phyloP scores from a whole-genome alignment of 2,888 invertebrate species.

The Allophyes oxyacanthae region DNA sequence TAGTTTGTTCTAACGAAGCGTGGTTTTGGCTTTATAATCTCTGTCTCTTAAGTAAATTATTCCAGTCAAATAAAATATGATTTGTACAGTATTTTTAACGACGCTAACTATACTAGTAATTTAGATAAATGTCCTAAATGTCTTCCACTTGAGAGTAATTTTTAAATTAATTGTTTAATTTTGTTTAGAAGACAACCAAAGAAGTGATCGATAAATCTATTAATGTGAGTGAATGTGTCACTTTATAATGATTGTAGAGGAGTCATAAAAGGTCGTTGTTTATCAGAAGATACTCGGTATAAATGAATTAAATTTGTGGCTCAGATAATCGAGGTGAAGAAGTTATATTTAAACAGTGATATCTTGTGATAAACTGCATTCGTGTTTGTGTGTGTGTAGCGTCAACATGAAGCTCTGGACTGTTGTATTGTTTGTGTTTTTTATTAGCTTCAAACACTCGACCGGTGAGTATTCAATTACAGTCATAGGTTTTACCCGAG shows the following conservation, averaged over 20 bases:
- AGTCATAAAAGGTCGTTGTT: constrained; percentile 12
- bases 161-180: constrained; percentile 4
- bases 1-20: no score
- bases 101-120: no score
- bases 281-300: not conserved
- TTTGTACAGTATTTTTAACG: no score
- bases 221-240: constrained; percentile 1
- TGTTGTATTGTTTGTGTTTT: constrained; percentile 50
- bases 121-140: not conserved
- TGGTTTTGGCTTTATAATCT: no score
- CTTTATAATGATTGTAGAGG: not conserved
- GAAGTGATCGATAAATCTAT: constrained; percentile 1
- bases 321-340: constrained; percentile 51
- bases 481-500: constrained; percentile 4
- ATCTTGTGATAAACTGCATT: constrained; percentile 42
- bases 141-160: no score
- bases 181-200: constrained; percentile 15
- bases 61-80: no score
- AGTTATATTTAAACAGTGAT: constrained; percentile 52
- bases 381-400: constrained; percentile 35
- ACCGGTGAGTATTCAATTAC: constrained; percentile 51
- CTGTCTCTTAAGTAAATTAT: no score
- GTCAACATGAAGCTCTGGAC: constrained; percentile 56
- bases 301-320: constrained; percentile 24
- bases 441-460: constrained; percentile 46